Evolutionary conservation across 2,797 vertebrate genomes (phyloP), one percentile per base, ranked within the genome.

Genomic region (Taenioides sp.): DNA sequence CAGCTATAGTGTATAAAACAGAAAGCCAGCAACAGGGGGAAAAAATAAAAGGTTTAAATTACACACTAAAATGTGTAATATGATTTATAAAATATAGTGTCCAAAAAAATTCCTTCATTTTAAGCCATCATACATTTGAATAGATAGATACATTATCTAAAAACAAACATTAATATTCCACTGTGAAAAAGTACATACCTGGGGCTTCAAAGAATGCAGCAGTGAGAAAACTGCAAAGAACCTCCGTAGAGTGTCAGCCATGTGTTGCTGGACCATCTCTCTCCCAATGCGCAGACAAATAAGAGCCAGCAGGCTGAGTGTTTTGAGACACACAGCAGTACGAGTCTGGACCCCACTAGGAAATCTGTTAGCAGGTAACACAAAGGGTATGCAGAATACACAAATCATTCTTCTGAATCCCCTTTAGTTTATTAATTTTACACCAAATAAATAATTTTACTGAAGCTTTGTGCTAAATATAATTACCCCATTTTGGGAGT

Each of bases 241-340:
- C 55, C 86, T 92, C 23, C 90, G 80, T 71, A 99, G 95, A 0
- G 96, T 96, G 77, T 97, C 94, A 2, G 95, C 95, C 90, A 99
- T 95, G 88, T 99, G 96, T 90, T 96, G 97, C 73, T 97, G 97
- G 78, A 98, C 98, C 98, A 99, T 99, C 93, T 99, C 98, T 76
- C 95, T 94, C 67, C 98, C 98, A 0, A 99, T 99, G 60, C 98
- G 94, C 81, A 98, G 89, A 82, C 97, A 98, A 86, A 99, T 98
- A 82, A 99, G 93, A 28, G 96, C 96, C 72, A 99, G 96, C 11
- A 99, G 93, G 84, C 97, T 96, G 85, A 98, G 93, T 28, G 96
- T 97, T 92, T 99, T 99, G 71, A 98, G 77, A 65, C 97, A 99
- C 73, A 99, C 86, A 2, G 94, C 95, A 7, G 93, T 88, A 22